Evolutionary conservation across 2,888 invertebrate species (phyloP), one percentile per base, ranked within the genome.

Genomic region (Lasius platythorax): DNA sequence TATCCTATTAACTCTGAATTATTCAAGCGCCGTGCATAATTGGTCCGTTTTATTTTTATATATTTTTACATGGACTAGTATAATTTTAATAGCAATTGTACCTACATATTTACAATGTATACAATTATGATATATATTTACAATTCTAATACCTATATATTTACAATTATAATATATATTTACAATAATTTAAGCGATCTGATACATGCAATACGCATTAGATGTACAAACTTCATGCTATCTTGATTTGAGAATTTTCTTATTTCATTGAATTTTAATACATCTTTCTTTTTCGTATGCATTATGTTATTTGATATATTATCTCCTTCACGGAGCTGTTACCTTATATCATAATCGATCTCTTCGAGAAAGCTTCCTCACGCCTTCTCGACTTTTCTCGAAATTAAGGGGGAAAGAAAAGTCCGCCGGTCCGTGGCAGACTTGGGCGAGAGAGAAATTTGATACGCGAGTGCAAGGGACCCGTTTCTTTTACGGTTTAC

Each of bases 401-500:
- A 30, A 56, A 33, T 43, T 33, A 11, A 28, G 18, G 33, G 73
- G 61, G 23, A 72, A 72, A 70, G 78, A 79, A 79, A 63, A 61
- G 33, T 37, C 37, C 46, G 46, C 18, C 5, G 68, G 23, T 18
- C 18, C 72, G 43, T 23, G 46, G 23, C 23, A 33, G 58, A 78
- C 37, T 76, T 28, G 46, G 9, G 23, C 2, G 46, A 58, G 70
- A 67, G 61, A 61, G 79, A 79, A 72, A 79, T 79, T 79, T 61
- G 79, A 79, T 72, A 72, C 61, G 61, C 46, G 61, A 79, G 37
- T 30, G 68, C 43, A 68, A 68, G 67, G 50, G 76, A 67, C 53
- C 72, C 61, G 79, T 79, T 79, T 72, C 83, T 63, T 79, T 73
- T 75, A 85, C 83, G 74, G 82, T 82, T 88, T 86, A 64, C 79